Evolutionary conservation across 1,140 invertebrate genomes (phyloP), one percentile per base, ranked within the genome.

Genomic region (Hermetia illucens): DNA sequence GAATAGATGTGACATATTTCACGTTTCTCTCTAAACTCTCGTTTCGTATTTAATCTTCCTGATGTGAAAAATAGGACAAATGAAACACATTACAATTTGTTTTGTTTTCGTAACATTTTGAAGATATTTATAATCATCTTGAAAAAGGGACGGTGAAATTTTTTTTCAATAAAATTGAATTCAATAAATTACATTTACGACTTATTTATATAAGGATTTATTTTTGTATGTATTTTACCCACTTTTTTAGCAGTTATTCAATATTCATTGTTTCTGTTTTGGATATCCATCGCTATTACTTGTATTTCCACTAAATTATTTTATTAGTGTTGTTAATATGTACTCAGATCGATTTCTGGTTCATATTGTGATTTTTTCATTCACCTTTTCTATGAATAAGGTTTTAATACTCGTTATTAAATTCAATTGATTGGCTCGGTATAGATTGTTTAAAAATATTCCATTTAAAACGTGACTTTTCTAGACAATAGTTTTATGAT

Each of bases 121-220:
- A n/a, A n/a, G n/a, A n/a, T n/a, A n/a, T n/a, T n/a, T n/a, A n/a
- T n/a, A n/a, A n/a, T n/a, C n/a, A n/a, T n/a, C n/a, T n/a, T n/a
- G n/a, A 56, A 50, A 55, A 56, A 56, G 53, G 53, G 53, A 55
- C 53, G 53, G 53, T 55, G 53, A 55, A 49, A 55, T 55, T 55
- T n/a, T n/a, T n/a, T n/a, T 55, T 55, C 53, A 55, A 55, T 55
- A 55, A 55, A 55, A 55, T 55, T 51, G 32, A 34, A 34, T 34
- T 27, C 8, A 27, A 13, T 9, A 27, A 9, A 27, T 9, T 27
- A 27, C 13, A 9, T 13, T 27, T 27, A 9, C 13, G 13, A 27
- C 8, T 27, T 27, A 27, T 13, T 9, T 27, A 13, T 13, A 55
- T 55, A 50, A 40, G 45, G 50, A 50, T 48, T 43, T 40, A 43